These are phyloP conservation scores for Amblyjoppa proteus DNA, from an alignment of 2,888 invertebrate genomes.

Conservation along the genomic window DNA sequence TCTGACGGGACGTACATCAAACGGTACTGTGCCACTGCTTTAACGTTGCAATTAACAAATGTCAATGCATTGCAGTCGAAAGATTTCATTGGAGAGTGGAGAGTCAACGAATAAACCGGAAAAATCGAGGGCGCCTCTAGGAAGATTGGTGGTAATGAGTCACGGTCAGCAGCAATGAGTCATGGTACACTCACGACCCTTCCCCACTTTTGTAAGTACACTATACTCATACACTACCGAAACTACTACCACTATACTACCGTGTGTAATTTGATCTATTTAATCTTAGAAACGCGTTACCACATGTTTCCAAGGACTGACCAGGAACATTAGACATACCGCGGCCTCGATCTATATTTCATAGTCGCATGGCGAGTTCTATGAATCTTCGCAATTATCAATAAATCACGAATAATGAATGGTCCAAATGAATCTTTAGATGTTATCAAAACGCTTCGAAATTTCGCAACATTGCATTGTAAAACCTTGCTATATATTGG, in stretches of 20 bases:
- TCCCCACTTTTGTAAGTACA: constrained; percentile 53
- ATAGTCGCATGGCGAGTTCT: constrained; percentile 40
- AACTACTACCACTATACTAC: constrained; percentile 19
- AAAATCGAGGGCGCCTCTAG: neutral
- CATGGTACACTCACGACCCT: constrained; percentile 19
- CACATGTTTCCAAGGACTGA: constrained; percentile 68
- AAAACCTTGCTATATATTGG: neutral
- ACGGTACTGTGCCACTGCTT: constrained; percentile 19
- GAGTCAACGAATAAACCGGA: constrained; percentile 9
- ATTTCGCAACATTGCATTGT: neutral
- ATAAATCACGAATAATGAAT: constrained; percentile 56
- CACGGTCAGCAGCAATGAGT: constrained; percentile 38
- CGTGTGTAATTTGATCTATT: constrained; percentile 70
- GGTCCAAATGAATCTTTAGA: constrained; percentile 24
- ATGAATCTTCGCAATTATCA: constrained; percentile 52
- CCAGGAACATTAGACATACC: constrained; percentile 56
- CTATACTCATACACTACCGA: neutral
- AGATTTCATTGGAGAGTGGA: neutral
- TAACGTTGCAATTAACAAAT: constrained; percentile 22
- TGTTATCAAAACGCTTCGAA: constrained; percentile 30
- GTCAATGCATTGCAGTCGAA: neutral
- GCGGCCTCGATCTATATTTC: constrained; percentile 65
- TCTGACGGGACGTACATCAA: constrained; percentile 58
- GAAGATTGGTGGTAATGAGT: constrained; percentile 31
- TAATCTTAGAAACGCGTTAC: constrained; percentile 69